Evolutionary conservation across 2,888 invertebrate species (phyloP), one percentile per base, ranked within the genome.

Genomic region (Pharmacophagus antenor): DNA sequence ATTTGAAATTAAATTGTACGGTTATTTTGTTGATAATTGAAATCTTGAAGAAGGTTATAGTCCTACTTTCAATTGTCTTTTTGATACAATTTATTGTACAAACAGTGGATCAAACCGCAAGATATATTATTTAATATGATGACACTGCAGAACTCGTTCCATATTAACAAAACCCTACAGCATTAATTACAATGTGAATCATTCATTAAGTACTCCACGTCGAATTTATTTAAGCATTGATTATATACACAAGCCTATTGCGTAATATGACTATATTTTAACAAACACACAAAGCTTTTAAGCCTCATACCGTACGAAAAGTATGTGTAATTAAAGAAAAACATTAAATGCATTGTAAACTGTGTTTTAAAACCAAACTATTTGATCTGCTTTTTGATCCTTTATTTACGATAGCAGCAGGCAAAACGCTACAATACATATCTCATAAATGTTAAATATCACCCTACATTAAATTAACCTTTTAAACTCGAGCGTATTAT

Each of bases 281-380:
- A 56, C 12, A n/a, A 42, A 42, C 42, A 41, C 41, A 42, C 31
- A 12, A 8, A 51, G 27, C 50, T 31, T 23, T 18, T 12, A 51
- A 57, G 57, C 52, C 53, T 58, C 52, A 22, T 31, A 17, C 22
- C 6, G 53, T 53, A 58, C 53, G 20, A 23, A 25, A 41, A 10
- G 52, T 58, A 58, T 53, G 17, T 15, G 27, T n/a, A 48, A 48
- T 21, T 25, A 41, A n/a, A 42, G 21, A 42, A 23, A 51, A 7
- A 41, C 20, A 15, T 6, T 37, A 51, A 57, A 51, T 57, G 51
- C 53, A 51, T 31, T 44, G 18, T 23, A 23, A 31, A 56, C 22
- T 22, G 48, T 47, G 3, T 15, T 18, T 17, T 7, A 17, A 49
- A 49, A 2, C 8, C 22, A 23, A 23, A 22, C 20, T 46, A 12